Base-by-base conservation (phyloP, 2,888 invertebrate genomes). In the Acleris cristana region DNA sequence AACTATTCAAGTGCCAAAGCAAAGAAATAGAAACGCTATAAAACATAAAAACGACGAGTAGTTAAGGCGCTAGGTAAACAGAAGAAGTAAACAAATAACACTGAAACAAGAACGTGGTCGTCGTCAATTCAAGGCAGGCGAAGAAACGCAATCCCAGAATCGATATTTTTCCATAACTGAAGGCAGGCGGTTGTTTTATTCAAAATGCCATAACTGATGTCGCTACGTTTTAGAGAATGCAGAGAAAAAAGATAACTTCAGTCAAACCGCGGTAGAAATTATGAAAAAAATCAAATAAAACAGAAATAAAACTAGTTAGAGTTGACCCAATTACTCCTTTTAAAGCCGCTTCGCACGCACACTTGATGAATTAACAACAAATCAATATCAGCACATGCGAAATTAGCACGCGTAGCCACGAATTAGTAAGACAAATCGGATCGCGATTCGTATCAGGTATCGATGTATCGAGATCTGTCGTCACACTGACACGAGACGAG, bases 401-500 rank as follows among this genome's bases (percentile, higher is more conserved):
- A 56, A 48, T 21, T 23, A 23, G 44, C 2, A 57, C 48, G 49
- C 53, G 48, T 54, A 48, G 40, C 49, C 64, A 34, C 34, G 59
- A 44, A 68, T 57, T 55, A 49, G 57, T 14, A 57, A 26, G 45
- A 23, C 52, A 26, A 61, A 34, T 65, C 44, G 58, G 34, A 21
- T 66, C 56, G 56, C 63, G 55, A 58, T 56, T 61, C 55, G 60
- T 48, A 60, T 67, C 67, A 64, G 69, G 65, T 70, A 56, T 64
- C 55, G 65, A 73, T 74, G 69, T 74, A 75, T 71, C 83, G 84
- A 74, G 72, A 73, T 69, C 78, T 79, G 78, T 68, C 78, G 73
- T 73, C 75, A 76, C 72, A 89, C 89, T 88, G 84, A 71, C 75
- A 53, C 71, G 59, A 64, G 70, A 70, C 66, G 74, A 76, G 77